Conservation (phyloP, 2,113 vertebrate genomes). For the Origma solitaria region DNA sequence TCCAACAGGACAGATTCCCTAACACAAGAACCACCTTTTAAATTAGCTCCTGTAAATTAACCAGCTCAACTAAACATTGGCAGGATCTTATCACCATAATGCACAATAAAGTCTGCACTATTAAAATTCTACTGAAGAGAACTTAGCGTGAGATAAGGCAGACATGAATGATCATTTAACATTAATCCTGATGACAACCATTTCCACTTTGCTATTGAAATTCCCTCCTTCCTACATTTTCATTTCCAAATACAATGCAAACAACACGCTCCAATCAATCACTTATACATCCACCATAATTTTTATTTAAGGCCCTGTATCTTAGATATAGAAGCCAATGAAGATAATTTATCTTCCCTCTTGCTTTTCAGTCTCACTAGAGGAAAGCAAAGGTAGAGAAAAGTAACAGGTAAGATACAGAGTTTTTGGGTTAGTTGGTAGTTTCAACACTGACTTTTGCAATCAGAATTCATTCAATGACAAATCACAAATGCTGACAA, state of each 20-base stretch:
- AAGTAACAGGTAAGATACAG: neutral
- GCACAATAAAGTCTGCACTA: constrained; percentile 40
- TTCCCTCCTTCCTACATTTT: constrained; percentile 44
- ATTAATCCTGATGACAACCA: constrained; percentile 60
- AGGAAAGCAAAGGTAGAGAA: neutral
- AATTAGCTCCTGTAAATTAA: constrained; percentile 63
- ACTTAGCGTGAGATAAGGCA: constrained; percentile 19
- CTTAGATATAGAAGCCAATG: neutral
- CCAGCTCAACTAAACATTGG: constrained; percentile 2
- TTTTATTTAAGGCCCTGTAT: constrained; percentile 15
- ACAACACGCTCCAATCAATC: constrained; percentile 46
- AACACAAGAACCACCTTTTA: constrained; percentile 30
- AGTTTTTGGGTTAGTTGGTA: neutral
- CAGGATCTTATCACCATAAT: constrained; percentile 52
- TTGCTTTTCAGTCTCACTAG: neutral
- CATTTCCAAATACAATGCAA: constrained; percentile 42
- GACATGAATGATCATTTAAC: constrained; percentile 49
- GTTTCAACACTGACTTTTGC: neutral
- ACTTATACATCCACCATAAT: neutral
- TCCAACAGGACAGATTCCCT: constrained; percentile 39
- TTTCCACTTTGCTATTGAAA: constrained; percentile 17
- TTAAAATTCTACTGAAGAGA: constrained; percentile 62
- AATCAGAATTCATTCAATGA: neutral
- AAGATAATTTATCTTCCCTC: constrained; percentile 3
- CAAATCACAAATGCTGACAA: neutral